phyloP scores from a whole-genome alignment of 2,113 vertebrate genomes.

The Rutilus rutilus region DNA sequence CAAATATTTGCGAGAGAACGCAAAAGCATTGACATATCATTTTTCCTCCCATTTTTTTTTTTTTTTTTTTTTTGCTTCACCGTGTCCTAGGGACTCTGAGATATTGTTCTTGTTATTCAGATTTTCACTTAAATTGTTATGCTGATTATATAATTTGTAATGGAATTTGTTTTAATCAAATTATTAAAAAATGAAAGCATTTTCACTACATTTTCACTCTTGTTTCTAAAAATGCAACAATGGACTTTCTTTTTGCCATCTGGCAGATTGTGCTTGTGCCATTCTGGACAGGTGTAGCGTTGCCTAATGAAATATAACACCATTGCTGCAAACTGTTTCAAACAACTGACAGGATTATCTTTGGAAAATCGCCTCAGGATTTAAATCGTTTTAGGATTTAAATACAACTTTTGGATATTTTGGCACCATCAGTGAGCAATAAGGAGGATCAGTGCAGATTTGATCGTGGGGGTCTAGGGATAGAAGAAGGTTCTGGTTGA shows the following conservation, averaged over 20 bases:
- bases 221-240: neutral
- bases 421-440: constrained; percentile 36
- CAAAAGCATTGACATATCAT: too few relatives aligned
- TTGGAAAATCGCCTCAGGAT: constrained; percentile 23
- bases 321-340: constrained; percentile 33
- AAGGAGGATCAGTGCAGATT: constrained; percentile 46
- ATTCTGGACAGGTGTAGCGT: constrained; percentile 54
- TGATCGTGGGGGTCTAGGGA: constrained; percentile 34
- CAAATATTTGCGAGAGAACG: too few relatives aligned
- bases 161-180: neutral
- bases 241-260: constrained; percentile 4
- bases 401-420: constrained; percentile 23
- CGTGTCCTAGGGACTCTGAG: too few relatives aligned
- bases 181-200: neutral
- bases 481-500: constrained; percentile 13
- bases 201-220: neutral
- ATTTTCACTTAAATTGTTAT: too few relatives aligned
- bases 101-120: too few relatives aligned
- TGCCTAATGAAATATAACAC: constrained; percentile 47
- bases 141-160: too few relatives aligned
- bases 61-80: too few relatives aligned
- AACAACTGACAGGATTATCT: constrained; percentile 54
- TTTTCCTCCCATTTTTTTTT: too few relatives aligned
- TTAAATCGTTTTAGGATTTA: constrained; percentile 35
- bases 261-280: constrained; percentile 21